Conservation (phyloP, 2,113 vertebrate species). For the Arvicanthis niloticus region DNA sequence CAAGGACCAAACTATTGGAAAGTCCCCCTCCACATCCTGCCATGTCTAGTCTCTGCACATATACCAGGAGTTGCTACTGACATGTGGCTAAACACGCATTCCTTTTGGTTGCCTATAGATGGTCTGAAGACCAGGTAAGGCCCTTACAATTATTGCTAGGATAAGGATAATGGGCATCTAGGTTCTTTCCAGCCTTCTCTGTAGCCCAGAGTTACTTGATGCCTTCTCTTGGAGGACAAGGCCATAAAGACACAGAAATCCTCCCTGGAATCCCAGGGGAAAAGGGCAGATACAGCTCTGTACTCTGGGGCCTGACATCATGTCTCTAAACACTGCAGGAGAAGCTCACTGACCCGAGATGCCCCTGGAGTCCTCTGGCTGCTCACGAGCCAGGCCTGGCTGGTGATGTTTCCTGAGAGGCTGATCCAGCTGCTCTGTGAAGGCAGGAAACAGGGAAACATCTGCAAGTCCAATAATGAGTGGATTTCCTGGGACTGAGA, state of each 20-base stretch:
- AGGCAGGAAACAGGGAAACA: not conserved
- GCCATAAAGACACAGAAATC: not conserved
- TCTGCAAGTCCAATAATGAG: not conserved
- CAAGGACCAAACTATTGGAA: slow-evolving; percentile 46
- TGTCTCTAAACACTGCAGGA: not conserved
- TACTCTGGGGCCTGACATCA: not conserved
- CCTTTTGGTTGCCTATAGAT: not conserved
- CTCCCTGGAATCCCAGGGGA: not conserved
- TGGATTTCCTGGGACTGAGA: slow-evolving; percentile 24
- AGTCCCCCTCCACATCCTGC: slow-evolving; percentile 63
- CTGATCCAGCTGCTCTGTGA: not conserved
- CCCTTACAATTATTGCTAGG: not conserved
- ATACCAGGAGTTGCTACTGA: not conserved
- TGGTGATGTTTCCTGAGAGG: not conserved
- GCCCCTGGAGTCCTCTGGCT: not conserved
- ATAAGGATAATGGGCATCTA: not conserved
- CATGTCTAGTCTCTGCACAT: not conserved
- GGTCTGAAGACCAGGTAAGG: not conserved
- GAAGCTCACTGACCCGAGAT: not conserved
- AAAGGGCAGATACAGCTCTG: not conserved
- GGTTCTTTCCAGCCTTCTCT: not conserved
- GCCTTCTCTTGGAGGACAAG: not conserved
- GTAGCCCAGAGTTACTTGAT: not conserved
- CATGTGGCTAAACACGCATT: not conserved
- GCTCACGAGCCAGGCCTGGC: not conserved